Evolutionary conservation across 2,113 vertebrate species (phyloP).

Genomic region (Lepisosteus oculatus): DNA sequence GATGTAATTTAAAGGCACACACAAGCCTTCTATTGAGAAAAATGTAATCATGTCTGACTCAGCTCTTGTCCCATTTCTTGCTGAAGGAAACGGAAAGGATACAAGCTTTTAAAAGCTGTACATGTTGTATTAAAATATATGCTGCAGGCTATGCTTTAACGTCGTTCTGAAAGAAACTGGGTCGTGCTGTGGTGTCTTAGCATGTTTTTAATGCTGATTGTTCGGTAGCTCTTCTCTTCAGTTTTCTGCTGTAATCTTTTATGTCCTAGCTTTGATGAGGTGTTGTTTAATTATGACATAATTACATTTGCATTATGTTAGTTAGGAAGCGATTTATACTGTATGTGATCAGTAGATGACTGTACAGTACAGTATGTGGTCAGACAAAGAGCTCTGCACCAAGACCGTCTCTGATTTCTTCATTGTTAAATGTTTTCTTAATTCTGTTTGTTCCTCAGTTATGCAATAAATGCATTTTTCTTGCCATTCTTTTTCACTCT

Average conservation of each 20-base stretch:
- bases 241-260: not conserved
- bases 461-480: conserved; percentile 52
- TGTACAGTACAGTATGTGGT: not conserved
- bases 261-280: not conserved
- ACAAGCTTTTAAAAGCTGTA: too few relatives aligned
- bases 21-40: too few relatives aligned
- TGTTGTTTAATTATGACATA: not conserved
- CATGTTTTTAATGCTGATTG: not conserved
- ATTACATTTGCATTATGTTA: not conserved
- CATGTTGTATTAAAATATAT: not conserved
- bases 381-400: not conserved
- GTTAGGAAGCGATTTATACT: not conserved
- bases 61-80: too few relatives aligned
- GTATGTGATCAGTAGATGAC: not conserved
- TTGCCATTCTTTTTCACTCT: conserved; percentile 2
- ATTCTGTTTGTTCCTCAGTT: conserved; percentile 31
- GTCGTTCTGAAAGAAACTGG: not conserved
- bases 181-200: not conserved
- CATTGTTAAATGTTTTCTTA: conserved; percentile 42
- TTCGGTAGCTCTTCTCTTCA: not conserved
- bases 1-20: too few relatives aligned
- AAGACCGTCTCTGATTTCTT: conserved; percentile 12
- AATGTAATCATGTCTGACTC: too few relatives aligned
- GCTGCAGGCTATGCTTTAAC: not conserved
- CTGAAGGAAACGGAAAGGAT: too few relatives aligned